A percentile compares a stretch with the other conserved stretches of the same genome.
Conservation (phyloP, 2,888 invertebrate genomes). For the Eupithecia abbreviata region DNA sequence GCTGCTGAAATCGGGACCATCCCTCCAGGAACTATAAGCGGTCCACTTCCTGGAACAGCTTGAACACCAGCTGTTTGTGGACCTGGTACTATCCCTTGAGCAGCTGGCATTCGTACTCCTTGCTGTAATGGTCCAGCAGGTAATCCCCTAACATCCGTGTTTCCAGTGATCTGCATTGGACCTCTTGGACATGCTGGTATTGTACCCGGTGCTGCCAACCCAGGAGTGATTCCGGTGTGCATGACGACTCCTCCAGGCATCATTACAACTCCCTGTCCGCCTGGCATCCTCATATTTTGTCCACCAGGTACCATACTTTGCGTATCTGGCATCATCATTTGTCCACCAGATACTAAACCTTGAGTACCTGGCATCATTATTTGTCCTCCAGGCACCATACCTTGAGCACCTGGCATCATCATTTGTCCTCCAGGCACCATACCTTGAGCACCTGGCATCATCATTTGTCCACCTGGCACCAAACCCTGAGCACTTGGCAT, state of each 20-base stretch:
- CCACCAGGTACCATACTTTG: constrained; percentile 11
- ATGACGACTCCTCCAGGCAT: constrained; percentile 10
- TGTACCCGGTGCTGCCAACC: neutral
- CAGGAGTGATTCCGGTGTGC: neutral
- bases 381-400: constrained; percentile 11
- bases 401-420: constrained; percentile 1
- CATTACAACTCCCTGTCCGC: neutral
- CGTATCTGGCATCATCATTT: constrained; percentile 12
- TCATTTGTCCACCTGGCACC: constrained; percentile 2
- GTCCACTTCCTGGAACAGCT: constrained; percentile 9
- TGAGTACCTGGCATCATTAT: neutral
- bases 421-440: constrained; percentile 7
- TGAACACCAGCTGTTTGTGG: neutral
- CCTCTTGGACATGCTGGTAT: constrained; percentile 2
- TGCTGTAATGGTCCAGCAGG: neutral
- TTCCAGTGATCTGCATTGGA: neutral
- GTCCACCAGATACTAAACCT: constrained; percentile 7
- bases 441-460: constrained; percentile 14
- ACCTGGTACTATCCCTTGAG: constrained; percentile 11
- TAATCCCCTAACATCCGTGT: neutral
- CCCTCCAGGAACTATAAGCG: constrained; percentile 1
- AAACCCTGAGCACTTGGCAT: constrained; percentile 3
- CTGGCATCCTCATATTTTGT: neutral
- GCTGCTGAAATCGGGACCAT: constrained; percentile 2
- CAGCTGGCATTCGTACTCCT: neutral